phyloP scores from a whole-genome alignment of 2,888 invertebrate species.

The Mythimna impura region DNA sequence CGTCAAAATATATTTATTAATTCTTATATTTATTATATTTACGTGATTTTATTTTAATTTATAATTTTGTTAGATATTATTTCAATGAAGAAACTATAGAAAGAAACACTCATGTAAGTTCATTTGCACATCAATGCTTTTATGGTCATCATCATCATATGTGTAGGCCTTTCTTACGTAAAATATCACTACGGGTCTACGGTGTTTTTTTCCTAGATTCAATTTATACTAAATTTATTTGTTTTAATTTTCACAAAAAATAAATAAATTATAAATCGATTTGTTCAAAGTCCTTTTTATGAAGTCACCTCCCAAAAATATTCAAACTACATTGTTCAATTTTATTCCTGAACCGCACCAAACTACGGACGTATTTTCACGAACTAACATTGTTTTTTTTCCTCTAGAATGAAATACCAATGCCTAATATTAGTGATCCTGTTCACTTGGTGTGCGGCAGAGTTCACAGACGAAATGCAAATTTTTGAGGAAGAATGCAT shows the following conservation, averaged over 20 bases:
- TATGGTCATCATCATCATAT: neutral
- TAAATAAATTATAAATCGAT: too few species aligned
- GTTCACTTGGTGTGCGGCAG: conserved; percentile 65
- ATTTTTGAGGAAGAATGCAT: conserved; percentile 75
- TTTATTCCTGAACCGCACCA: neutral
- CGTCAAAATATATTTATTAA: neutral
- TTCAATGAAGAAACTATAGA: conserved; percentile 35
- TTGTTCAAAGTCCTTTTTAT: too few species aligned
- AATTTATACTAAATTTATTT: too few species aligned
- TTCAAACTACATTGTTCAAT: too few species aligned
- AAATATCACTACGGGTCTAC: too few species aligned
- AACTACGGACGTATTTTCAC: neutral
- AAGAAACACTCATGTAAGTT: conserved; percentile 34
- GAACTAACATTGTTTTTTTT: neutral
- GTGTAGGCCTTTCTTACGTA: too few species aligned
- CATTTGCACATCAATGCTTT: neutral
- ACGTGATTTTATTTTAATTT: conserved; percentile 5
- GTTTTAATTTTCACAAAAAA: too few species aligned
- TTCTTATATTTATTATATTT: neutral
- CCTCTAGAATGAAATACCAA: conserved; percentile 40
- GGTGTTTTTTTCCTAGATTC: too few species aligned
- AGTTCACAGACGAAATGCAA: conserved; percentile 78
- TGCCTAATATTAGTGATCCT: conserved; percentile 57
- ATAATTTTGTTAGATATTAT: neutral
- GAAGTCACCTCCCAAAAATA: too few species aligned